Percentiles rank a stretch among this genome's conserved stretches.
Conservation (phyloP, 2,888 invertebrate species). For the Steromphala cineraria region DNA sequence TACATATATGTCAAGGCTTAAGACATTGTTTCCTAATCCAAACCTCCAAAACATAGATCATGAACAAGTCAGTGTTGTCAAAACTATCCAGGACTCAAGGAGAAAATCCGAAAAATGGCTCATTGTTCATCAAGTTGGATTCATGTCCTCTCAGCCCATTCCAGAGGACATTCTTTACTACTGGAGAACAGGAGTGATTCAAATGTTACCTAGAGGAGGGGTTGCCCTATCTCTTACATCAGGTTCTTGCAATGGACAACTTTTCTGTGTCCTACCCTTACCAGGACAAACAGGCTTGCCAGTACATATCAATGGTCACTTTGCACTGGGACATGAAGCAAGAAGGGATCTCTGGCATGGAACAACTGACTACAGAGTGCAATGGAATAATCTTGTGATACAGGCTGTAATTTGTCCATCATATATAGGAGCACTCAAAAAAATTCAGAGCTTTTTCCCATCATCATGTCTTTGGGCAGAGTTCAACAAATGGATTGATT, state of each 20-base stretch:
- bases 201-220: constrained; percentile 52
- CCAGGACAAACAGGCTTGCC: constrained; percentile 55
- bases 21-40: not conserved
- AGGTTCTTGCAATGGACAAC: not conserved
- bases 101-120: constrained; percentile 46
- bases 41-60: too few relatives aligned
- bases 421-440: constrained; percentile 5
- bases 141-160: constrained; percentile 26
- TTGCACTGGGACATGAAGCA: constrained; percentile 54
- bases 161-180: constrained; percentile 40
- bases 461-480: too few relatives aligned
- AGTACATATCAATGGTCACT: constrained; percentile 62
- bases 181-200: constrained; percentile 40
- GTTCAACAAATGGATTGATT: not conserved
- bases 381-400: constrained; percentile 8
- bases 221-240: constrained; percentile 37
- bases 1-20: constrained; percentile 18
- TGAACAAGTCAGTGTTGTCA: constrained; percentile 23
- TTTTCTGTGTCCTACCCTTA: constrained; percentile 61
- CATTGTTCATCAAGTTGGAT: constrained; percentile 57
- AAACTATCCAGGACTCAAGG: constrained; percentile 27
- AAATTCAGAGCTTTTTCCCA: not conserved
- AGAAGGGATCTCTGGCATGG: constrained; percentile 35
- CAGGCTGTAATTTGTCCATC: constrained; percentile 15
- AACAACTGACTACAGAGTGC: not conserved